Percentiles rank a stretch among this genome's conserved stretches.
phyloP scores from a whole-genome alignment of 30 jellyfish, hydroid and myxozoan genomes.

The Sanderia malayensis region DNA sequence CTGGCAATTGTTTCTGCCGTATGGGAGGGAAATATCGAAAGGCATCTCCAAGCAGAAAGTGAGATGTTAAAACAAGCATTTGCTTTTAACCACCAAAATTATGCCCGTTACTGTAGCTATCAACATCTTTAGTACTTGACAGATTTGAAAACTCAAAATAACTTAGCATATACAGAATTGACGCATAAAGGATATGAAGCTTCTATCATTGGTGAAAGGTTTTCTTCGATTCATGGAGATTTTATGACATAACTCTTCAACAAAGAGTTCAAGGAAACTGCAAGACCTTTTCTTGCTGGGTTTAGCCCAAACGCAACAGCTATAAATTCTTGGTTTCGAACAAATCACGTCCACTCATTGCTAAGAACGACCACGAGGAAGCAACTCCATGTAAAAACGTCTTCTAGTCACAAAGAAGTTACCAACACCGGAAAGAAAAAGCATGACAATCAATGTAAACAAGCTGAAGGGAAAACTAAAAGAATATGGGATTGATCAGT shows the following conservation, averaged over 20 bases:
- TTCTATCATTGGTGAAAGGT: conserved; percentile 9
- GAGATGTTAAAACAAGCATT: conserved; percentile 18
- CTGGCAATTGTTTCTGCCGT: conserved; percentile 22
- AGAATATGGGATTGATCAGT: conserved; percentile 6
- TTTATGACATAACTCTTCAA: conserved; percentile 23
- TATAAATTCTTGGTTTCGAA: conserved; percentile 14
- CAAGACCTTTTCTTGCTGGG: conserved; percentile 26
- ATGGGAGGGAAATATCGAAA: conserved; percentile 15
- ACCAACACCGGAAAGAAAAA: conserved; percentile 8
- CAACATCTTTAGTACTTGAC: conserved; percentile 22
- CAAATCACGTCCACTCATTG: conserved; percentile 4
- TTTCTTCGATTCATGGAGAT: conserved; percentile 32
- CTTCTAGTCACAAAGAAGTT: conserved; percentile 1
- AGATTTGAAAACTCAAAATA: conserved; percentile 4
- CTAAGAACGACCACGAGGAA: conserved; percentile 13
- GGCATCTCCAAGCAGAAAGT: conserved; percentile 29
- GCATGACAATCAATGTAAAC: conserved; percentile 4
- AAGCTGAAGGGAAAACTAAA: conserved; percentile 7
- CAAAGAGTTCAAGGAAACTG: conserved; percentile 23
- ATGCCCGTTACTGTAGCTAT: conserved; percentile 32
- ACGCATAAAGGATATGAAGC: conserved; percentile 8
- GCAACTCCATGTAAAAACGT: conserved; percentile 13
- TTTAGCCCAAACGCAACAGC: conserved; percentile 20
- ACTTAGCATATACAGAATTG: neutral
- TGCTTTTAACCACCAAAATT: conserved; percentile 33